Evolutionary conservation across 2,113 vertebrate species (phyloP), one percentile per base, ranked within the genome.

Genomic region (Lamprotornis superbus): DNA sequence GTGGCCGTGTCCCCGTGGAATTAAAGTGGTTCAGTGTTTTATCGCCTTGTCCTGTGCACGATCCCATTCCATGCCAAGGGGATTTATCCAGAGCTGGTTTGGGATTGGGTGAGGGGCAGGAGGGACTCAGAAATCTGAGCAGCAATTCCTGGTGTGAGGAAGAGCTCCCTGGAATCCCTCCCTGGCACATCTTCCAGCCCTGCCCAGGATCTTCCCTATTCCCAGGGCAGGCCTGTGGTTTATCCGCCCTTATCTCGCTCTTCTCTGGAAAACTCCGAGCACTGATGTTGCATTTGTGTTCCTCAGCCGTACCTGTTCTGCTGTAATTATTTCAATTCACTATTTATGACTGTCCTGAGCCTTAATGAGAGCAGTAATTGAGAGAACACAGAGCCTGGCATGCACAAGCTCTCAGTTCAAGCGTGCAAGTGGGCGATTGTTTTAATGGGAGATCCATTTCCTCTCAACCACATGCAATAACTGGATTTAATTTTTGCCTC

Each of bases 31-130:
- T 83, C 7, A 0, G 79, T 27, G 87, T 31, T 81, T 44, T 44
- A 0, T 24, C 1, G 0, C 73, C 39, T 89, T 0, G 11, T 76
- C 59, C 79, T 4, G 24, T 44, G 65, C 8, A 0, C 1, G 9
- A 44, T 15, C 76, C 55, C 63, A 1, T 59, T 22, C 63, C 49
- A 0, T 0, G 2, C 39, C 5, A 0, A 22, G 21, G 10, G 53
- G 30, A 12, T 14, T 21, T 15, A 18, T 4, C n/a, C 1, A 0
- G 42, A 20, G 37, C 21, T 13, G 60, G 11, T 57, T n/a, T 63
- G 80, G 44, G 55, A 11, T 11, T 22, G 50, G 24, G 24, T 0
- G 4, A 42, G n/a, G 57, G 25, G 5, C 25, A 9, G 24, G 57
- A 93, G 15, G 44, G 20, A 13, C 33, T 75, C 61, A 20, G 61